Base-by-base conservation (phyloP, 2,888 invertebrate species). In the Mythimna ferrago region DNA sequence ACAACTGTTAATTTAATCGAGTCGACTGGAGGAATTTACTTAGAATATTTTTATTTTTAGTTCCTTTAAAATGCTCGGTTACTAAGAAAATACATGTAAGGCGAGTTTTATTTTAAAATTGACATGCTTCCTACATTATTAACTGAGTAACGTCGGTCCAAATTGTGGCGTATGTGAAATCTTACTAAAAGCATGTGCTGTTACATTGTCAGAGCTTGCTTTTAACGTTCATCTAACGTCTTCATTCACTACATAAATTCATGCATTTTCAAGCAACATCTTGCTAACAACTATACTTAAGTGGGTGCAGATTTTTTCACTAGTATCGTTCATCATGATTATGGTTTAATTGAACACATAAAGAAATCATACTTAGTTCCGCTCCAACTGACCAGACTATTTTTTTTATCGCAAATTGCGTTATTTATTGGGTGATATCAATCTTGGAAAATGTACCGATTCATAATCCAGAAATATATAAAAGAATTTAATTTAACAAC, bases 171-270 rank as follows among this genome's bases (percentile, higher is more conserved):
- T 32, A 26, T 54, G 26, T 57, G 53, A 53, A 60, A 38, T 63
- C 10, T 57, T 80, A 35, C 41, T 62, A 53, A 41, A 62, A 79
- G 64, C 78, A 21, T 11, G 53, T 54, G 68, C 66, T 66, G 56
- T 64, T 69, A 69, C 80, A 83, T 61, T 79, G 80, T 66, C 66
- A 79, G 11, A 58, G 56, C 60, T 64, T 64, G n/a, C 11, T n/a
- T 56, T 61, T 44, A 56, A 57, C 38, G 58, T 53, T 58, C 5
- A 48, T 21, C 19, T 19, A 2, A 60, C 16, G 0, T 19, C 11
- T 41, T 38, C 4, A 48, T 73, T 60, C 4, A 11, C 54, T 7
- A 48, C 48, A 48, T 16, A 41, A 38, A 10, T 63, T 51, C 41
- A 53, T 78, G 57, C 78, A 68, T 41, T 61, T 61, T 51, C 21